These are phyloP conservation scores for Crotalus viridis DNA, from an alignment of 2,113 vertebrate genomes.

Conservation along the genomic window DNA sequence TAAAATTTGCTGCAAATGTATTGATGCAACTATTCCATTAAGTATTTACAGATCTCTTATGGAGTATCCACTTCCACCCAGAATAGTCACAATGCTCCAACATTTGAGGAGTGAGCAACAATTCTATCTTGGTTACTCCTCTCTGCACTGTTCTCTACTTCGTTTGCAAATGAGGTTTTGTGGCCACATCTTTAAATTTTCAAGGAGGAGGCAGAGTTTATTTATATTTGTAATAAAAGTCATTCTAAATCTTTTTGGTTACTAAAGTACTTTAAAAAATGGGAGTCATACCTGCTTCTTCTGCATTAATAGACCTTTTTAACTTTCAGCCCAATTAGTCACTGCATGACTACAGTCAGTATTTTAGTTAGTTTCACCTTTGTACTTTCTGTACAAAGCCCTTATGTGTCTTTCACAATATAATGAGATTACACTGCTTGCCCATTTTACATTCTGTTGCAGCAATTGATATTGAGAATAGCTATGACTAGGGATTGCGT, in stretches of 20 bases:
- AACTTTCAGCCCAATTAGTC: neutral
- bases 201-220: neutral
- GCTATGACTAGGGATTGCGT: neutral
- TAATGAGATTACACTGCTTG: neutral
- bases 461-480: neutral
- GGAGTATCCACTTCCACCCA: neutral
- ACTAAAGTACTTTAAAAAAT: conserved; percentile 3
- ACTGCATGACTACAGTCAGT: fast-evolving
- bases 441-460: neutral
- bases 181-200: neutral
- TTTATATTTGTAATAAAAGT: neutral
- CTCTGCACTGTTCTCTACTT: neutral
- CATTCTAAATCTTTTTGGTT: neutral
- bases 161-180: neutral
- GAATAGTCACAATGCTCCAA: conserved; percentile 1
- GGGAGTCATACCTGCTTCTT: neutral
- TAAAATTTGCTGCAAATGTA: neutral
- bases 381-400: neutral
- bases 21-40: conserved; percentile 11
- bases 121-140: neutral
- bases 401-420: neutral
- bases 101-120: neutral
- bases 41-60: neutral
- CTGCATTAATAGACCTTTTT: neutral
- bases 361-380: neutral